Evolutionary conservation across 2,113 vertebrate species (phyloP), one percentile per base, ranked within the genome.

Genomic region (Hemibagrus wyckioides): DNA sequence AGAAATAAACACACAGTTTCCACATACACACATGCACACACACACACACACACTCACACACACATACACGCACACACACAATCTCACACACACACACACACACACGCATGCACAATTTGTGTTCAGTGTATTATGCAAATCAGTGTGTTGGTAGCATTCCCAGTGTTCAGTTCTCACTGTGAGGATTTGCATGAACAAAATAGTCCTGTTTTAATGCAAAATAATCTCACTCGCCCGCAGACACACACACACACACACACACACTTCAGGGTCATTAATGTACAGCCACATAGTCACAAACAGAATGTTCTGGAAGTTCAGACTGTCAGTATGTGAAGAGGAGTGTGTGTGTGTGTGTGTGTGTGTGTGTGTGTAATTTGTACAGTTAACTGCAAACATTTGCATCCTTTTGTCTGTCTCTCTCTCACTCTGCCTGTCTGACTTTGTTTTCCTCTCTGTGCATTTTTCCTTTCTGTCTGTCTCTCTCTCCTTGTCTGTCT

Each of bases 341-440:
- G 82, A 71, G 79, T 85, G 85, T 9, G 48, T 88, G 63, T 85
- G 82, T 82, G 69, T 86, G 82, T 86, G 86, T 82, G 83, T 79
- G 84, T 92, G 91, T 85, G 59, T 90, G 88, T 88, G 80, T 88
- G 86, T 88, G 88, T 44, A 4, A 67, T 67, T 15, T 30, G 11
- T 67, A 39, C 15, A 21, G 15, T 69, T 5, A 69, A 15, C 61
- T 65, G n/a, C n/a, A 30, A 65, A 65, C 11, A 6, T 15, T 30
- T 30, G n/a, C n/a, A 65, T 65, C 63, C 1, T 65, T 67, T 14
- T 30, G 0, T 15, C 61, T 65, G 10, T 30, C 61, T 63, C 61
- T 14, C 0, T 63, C 59, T 13, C 10, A 0, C 3, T 28, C n/a
- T n/a, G n/a, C n/a, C n/a, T n/a, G n/a, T n/a, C n/a, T n/a, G n/a